Percentiles rank a stretch among this genome's conserved stretches.
Conservation (phyloP, 1,140 invertebrate species). For the Drosophila fuyamai region DNA sequence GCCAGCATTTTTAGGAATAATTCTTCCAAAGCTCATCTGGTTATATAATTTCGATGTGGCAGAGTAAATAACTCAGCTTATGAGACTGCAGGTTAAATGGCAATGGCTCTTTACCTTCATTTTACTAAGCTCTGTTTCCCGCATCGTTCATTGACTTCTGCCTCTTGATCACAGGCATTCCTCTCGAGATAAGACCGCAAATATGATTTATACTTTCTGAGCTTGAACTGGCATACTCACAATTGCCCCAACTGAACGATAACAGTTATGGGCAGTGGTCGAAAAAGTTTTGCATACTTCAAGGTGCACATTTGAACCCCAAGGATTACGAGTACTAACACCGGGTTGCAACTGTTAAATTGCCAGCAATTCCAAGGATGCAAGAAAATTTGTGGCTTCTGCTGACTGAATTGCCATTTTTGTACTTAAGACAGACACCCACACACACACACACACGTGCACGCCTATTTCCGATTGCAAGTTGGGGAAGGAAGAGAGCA, state of each 20-base stretch:
- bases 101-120: background rate
- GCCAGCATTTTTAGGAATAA: conserved; percentile 56
- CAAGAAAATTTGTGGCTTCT: conserved; percentile 19
- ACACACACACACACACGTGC: conserved; percentile 7
- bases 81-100: background rate
- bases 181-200: conserved; percentile 3
- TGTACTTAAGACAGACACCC: conserved; percentile 27
- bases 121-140: background rate
- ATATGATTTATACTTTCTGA: conserved; percentile 26
- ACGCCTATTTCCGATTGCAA: conserved; percentile 2
- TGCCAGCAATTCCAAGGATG: conserved; percentile 51
- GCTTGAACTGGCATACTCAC: conserved; percentile 15
- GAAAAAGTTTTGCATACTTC: conserved; percentile 46
- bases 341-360: conserved; percentile 12
- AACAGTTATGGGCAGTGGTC: conserved; percentile 13
- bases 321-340: conserved; percentile 6
- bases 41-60: conserved; percentile 44
- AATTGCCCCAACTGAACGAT: conserved; percentile 21
- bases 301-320: conserved; percentile 18
- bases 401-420: conserved; percentile 40
- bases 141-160: conserved; percentile 9
- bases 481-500: background rate
- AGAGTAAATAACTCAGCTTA: conserved; percentile 20
- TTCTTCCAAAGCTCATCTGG: conserved; percentile 7
- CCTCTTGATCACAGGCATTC: conserved; percentile 6